Percentiles rank a stretch among this genome's conserved stretches.
These are phyloP conservation scores for Drosophila saltans DNA, from an alignment of 1,140 invertebrate genomes.

Conservation along the genomic window DNA sequence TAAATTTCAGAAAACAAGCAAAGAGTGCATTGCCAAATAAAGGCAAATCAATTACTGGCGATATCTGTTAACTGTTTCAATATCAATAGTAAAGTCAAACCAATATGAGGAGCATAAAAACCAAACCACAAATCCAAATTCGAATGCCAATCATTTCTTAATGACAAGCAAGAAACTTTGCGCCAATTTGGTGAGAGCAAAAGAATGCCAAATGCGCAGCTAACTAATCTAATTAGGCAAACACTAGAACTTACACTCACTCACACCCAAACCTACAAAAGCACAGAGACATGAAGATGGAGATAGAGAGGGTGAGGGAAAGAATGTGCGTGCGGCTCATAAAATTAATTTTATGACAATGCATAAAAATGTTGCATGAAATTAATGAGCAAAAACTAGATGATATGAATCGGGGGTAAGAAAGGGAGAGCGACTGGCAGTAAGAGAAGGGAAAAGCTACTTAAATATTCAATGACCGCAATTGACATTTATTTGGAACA, in stretches of 20 bases:
- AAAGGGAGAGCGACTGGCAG: not conserved
- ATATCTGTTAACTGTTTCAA: slow-evolving; percentile 9
- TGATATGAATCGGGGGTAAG: slow-evolving; percentile 34
- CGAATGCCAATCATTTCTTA: slow-evolving; percentile 9
- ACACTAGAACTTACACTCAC: slow-evolving; percentile 18
- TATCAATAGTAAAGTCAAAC: slow-evolving; percentile 24
- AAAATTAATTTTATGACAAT: slow-evolving; percentile 79
- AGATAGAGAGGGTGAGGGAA: not conserved
- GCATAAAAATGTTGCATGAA: slow-evolving; percentile 59
- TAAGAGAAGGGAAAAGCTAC: slow-evolving; percentile 16
- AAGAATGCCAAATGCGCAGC: slow-evolving; percentile 56
- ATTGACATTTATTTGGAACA: slow-evolving; percentile 68
- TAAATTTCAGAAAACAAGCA: slow-evolving; percentile 21
- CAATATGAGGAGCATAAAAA: slow-evolving; percentile 13
- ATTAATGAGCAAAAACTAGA: slow-evolving; percentile 82
- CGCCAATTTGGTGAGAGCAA: slow-evolving; percentile 1
- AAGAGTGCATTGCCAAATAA: slow-evolving; percentile 20
- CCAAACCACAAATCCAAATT: not conserved
- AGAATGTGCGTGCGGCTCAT: slow-evolving; percentile 47
- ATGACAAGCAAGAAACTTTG: slow-evolving; percentile 37
- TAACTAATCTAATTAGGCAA: slow-evolving; percentile 77
- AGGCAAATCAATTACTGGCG: slow-evolving; percentile 33
- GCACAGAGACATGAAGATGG: not conserved
- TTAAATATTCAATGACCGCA: slow-evolving; percentile 70
- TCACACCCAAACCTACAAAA: slow-evolving; percentile 14